Conservation (phyloP, 2,888 invertebrate genomes). For the Leucophenga maculata region DNA sequence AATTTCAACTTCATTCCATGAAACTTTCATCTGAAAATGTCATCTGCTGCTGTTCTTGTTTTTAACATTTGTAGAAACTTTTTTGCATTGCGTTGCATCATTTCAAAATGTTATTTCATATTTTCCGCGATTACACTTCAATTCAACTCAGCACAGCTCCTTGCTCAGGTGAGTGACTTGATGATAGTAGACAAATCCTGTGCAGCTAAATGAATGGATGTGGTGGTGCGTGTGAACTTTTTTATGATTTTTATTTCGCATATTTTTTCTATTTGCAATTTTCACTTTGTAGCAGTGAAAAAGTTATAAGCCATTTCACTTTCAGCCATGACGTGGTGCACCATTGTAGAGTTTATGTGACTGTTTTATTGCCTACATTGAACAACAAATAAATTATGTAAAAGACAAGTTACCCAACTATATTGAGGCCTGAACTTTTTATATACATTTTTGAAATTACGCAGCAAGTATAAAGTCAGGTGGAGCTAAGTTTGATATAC, state of each 20-base stretch:
- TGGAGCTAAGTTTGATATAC: no score
- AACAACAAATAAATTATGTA: no score
- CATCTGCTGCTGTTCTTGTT: neutral
- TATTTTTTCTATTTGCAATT: slow-evolving; percentile 2
- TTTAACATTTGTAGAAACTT: neutral
- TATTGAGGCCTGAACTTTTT: no score
- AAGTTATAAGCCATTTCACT: neutral
- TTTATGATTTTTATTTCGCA: neutral
- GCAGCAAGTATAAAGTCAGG: no score
- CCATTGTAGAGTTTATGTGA: slow-evolving; percentile 10
- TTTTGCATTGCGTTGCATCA: neutral
- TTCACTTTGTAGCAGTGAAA: neutral
- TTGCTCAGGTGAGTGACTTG: neutral
- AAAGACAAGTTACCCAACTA: slow-evolving; percentile 7
- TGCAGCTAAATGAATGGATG: neutral
- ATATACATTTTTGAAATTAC: no score
- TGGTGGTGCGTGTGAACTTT: neutral
- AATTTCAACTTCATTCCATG: neutral
- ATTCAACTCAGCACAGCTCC: neutral
- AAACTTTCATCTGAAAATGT: no score
- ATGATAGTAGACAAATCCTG: neutral
- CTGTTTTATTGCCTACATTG: slow-evolving; percentile 9
- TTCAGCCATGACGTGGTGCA: neutral
- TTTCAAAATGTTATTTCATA: no score
- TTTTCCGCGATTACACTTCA: no score